Evolutionary conservation across 2,888 invertebrate species (phyloP).

Genomic region (Macrophya annulata): DNA sequence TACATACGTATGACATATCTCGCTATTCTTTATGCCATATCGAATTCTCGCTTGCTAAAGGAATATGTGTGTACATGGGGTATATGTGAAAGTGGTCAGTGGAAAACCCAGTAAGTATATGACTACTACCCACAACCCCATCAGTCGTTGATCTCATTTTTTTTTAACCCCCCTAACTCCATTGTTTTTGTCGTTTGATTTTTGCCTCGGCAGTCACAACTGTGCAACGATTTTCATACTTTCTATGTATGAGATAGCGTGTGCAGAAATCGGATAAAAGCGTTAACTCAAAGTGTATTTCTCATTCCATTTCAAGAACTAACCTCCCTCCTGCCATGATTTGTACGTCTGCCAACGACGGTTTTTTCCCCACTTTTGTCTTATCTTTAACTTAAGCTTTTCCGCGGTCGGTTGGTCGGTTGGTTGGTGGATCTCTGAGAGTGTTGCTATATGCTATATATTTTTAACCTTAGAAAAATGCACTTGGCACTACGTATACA

Average conservation of each 20-base stretch:
- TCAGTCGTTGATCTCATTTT: background rate
- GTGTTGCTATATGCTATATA: background rate
- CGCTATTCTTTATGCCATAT: background rate
- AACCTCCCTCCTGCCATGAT: constrained; percentile 18
- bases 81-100: constrained; percentile 22
- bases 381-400: constrained; percentile 33
- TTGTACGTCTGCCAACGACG: constrained; percentile 44
- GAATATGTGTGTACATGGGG: background rate
- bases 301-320: background rate
- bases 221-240: background rate
- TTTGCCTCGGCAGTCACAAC: background rate
- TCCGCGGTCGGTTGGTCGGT: background rate
- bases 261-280: constrained; percentile 46
- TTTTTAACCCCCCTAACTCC: background rate
- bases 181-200: constrained; percentile 14
- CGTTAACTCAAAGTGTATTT: constrained; percentile 11
- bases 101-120: background rate
- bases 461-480: background rate
- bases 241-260: constrained; percentile 29
- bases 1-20: no score
- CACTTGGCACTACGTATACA: background rate
- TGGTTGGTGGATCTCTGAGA: background rate
- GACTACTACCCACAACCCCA: background rate
- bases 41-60: background rate
- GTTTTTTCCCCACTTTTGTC: background rate